Evolutionary conservation across 2,797 vertebrate species (phyloP).

Genomic region (Tragopan temminckii): DNA sequence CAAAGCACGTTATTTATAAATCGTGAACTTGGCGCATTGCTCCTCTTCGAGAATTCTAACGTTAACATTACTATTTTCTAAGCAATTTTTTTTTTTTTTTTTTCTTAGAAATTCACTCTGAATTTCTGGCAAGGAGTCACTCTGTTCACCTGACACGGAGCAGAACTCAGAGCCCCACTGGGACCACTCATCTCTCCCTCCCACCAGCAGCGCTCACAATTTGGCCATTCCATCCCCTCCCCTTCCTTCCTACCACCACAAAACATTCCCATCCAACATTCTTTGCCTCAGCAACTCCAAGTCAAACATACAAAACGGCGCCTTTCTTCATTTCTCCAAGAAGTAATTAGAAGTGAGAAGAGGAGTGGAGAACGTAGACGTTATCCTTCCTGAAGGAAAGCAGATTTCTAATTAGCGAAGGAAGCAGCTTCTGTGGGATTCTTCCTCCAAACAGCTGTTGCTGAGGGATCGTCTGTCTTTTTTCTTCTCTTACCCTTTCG

Average conservation of each 20-base stretch:
- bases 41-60: not conserved
- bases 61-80: not conserved
- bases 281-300: conserved; percentile 78
- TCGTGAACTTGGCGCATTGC: not conserved
- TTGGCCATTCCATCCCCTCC: not conserved
- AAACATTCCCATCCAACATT: conserved; percentile 48
- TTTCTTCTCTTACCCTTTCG: conserved; percentile 39
- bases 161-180: not conserved
- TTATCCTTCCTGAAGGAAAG: conserved; percentile 67
- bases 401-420: conserved; percentile 77
- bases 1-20: not conserved
- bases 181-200: accelerated
- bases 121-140: not conserved
- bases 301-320: conserved; percentile 59
- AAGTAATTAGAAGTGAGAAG: conserved; percentile 76
- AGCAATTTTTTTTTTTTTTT: not conserved
- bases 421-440: conserved; percentile 43
- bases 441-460: conserved; percentile 60
- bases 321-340: conserved; percentile 77
- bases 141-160: accelerated
- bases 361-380: conserved; percentile 53
- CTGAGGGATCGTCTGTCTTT: conserved; percentile 40
- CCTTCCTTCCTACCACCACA: not conserved
- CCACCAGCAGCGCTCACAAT: accelerated
- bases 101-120: not conserved